Conservation (phyloP, 2,113 vertebrate genomes). For the Psittacula cyanocephala region DNA sequence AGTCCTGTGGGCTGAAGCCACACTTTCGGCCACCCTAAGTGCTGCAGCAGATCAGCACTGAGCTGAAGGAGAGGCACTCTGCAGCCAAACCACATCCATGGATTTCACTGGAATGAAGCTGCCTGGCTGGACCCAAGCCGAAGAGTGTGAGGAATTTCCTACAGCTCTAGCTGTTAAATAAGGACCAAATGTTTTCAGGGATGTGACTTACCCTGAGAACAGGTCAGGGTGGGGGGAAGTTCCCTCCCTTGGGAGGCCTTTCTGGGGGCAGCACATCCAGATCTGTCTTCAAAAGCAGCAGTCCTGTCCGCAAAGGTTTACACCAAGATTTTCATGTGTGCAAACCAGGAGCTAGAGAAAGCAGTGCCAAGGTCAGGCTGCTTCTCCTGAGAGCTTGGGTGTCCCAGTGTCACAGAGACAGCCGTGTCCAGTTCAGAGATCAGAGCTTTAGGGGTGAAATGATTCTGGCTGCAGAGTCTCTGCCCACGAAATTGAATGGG, state of each 20-base stretch:
- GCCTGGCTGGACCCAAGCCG: not conserved
- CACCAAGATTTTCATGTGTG: not conserved
- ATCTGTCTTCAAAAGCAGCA: not conserved
- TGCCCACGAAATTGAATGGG: not conserved
- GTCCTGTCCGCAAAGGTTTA: not conserved
- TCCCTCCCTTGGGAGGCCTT: not conserved
- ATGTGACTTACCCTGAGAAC: not conserved
- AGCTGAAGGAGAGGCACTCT: not conserved
- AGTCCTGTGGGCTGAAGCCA: rapidly evolving
- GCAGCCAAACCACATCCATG: not conserved
- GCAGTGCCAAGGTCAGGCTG: not conserved
- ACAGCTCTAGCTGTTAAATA: not conserved
- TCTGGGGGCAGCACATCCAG: not conserved
- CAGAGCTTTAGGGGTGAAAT: not conserved
- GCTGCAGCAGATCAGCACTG: rapidly evolving
- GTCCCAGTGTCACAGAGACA: not conserved
- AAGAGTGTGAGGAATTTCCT: constrained; percentile 28
- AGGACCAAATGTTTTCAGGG: constrained; percentile 12
- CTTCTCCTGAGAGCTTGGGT: not conserved
- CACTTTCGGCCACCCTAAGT: not conserved
- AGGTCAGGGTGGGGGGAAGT: not conserved
- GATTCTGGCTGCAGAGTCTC: not conserved
- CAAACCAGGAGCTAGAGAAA: not conserved
- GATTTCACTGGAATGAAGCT: not conserved
- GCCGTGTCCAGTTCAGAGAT: not conserved